A percentile compares a stretch with the other conserved stretches of the same genome.
These are phyloP conservation scores for Danaus chrysippus DNA, from an alignment of 2,888 invertebrate genomes.

Conservation along the genomic window DNA sequence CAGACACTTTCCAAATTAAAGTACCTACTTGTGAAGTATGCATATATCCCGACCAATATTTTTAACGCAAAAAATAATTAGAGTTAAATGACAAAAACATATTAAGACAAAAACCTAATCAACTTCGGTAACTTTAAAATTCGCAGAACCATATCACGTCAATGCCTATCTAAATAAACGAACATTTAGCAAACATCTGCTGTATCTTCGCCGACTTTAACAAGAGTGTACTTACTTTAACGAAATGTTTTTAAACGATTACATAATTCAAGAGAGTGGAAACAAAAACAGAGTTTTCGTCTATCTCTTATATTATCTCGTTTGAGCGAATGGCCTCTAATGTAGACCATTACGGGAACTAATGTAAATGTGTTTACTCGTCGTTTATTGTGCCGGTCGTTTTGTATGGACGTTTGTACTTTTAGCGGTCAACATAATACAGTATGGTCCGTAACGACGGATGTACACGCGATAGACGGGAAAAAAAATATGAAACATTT, in stretches of 20 bases:
- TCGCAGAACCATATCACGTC: too few relatives aligned
- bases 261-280: slow-evolving; percentile 6
- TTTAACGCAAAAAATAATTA: too few relatives aligned
- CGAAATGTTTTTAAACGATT: slow-evolving; percentile 4
- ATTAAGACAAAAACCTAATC: too few relatives aligned
- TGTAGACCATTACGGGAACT: slow-evolving; percentile 64
- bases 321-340: slow-evolving; percentile 54
- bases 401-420: slow-evolving; percentile 39
- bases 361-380: slow-evolving; percentile 66
- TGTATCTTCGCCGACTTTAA: too few relatives aligned
- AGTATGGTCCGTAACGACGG: slow-evolving; percentile 13
- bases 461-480: slow-evolving; percentile 9
- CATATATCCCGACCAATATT: too few relatives aligned
- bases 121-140: too few relatives aligned
- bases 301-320: slow-evolving; percentile 48
- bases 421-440: slow-evolving; percentile 17
- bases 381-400: slow-evolving; percentile 51
- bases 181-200: too few relatives aligned
- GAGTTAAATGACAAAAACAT: too few relatives aligned
- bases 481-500: background rate
- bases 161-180: too few relatives aligned
- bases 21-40: too few relatives aligned
- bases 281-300: slow-evolving; percentile 27
- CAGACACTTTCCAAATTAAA: too few relatives aligned
- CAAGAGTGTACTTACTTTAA: background rate